These are phyloP conservation scores for Diphyllodes magnificus DNA, from an alignment of 2,113 vertebrate genomes.

Conservation along the genomic window DNA sequence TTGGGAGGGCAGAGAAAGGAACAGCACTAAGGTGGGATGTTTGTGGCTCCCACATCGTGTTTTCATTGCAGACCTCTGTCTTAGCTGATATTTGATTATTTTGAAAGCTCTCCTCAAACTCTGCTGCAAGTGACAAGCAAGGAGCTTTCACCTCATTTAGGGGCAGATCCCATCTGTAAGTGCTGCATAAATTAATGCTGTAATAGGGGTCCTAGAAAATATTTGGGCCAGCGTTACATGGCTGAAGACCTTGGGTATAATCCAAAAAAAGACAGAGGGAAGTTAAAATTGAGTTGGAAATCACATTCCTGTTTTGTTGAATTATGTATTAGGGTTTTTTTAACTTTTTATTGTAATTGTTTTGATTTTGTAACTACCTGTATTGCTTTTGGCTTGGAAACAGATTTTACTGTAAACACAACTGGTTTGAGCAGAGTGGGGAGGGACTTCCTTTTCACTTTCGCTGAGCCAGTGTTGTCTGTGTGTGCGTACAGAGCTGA, in stretches of 20 bases:
- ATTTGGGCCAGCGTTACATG: accelerated
- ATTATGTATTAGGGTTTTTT: background rate
- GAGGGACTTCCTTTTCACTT: background rate
- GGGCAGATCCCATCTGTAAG: background rate
- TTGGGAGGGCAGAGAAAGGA: background rate
- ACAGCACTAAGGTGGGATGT: background rate
- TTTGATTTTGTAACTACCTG: background rate
- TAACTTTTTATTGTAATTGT: background rate
- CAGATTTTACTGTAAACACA: background rate
- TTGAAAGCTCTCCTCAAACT: background rate
- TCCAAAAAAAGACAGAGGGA: background rate
- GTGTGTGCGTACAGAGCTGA: background rate
- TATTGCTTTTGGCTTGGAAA: background rate
- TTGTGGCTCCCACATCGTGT: background rate
- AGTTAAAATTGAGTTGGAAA: background rate
- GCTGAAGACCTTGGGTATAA: background rate
- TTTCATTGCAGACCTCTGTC: background rate
- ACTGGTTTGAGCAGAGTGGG: background rate
- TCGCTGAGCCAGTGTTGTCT: background rate
- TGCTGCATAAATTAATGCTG: background rate
- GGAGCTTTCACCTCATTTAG: background rate
- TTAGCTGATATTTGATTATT: background rate
- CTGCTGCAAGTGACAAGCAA: background rate
- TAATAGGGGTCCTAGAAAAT: background rate
- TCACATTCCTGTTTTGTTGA: background rate